Evolutionary conservation across 2,888 invertebrate genomes (phyloP).

Genomic region (Drosophila longiperda): DNA sequence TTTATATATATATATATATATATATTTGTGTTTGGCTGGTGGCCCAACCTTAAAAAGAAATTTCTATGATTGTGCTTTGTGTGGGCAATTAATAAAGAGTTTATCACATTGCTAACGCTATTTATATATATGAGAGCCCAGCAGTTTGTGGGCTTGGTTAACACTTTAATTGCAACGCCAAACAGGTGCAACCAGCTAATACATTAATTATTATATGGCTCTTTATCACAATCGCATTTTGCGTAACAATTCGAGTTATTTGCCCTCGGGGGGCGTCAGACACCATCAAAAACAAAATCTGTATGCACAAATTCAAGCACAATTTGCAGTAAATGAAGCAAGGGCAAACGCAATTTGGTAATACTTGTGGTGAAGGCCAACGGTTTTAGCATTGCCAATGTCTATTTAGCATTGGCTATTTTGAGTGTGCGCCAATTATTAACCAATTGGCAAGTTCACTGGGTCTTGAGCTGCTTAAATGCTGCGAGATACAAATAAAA

Average conservation of each 20-base stretch:
- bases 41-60: slow-evolving; percentile 53
- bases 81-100: slow-evolving; percentile 63
- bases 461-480: slow-evolving; percentile 16
- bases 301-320: slow-evolving; percentile 61
- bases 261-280: slow-evolving; percentile 49
- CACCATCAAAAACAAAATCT: slow-evolving; percentile 26
- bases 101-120: slow-evolving; percentile 32
- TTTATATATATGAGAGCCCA: slow-evolving; percentile 35
- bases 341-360: slow-evolving; percentile 54
- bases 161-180: slow-evolving; percentile 56
- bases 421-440: slow-evolving; percentile 32
- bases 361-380: slow-evolving; percentile 44
- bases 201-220: slow-evolving; percentile 1
- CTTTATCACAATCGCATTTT: slow-evolving; percentile 17
- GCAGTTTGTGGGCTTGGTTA: slow-evolving; percentile 59
- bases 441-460: slow-evolving; percentile 26
- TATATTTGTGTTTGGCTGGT: slow-evolving; percentile 10
- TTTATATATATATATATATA: slow-evolving; percentile 15
- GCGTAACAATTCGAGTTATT: slow-evolving; percentile 22
- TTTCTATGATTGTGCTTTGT: slow-evolving; percentile 54
- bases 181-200: slow-evolving; percentile 45
- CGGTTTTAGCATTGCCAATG: slow-evolving; percentile 16
- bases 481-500: slow-evolving; percentile 10
- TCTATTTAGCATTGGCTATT: slow-evolving; percentile 55
- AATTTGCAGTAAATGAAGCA: slow-evolving; percentile 73